Evolutionary conservation across 2,888 invertebrate genomes (phyloP), one percentile per base, ranked within the genome.

Genomic region (Amblyteles armatorius): DNA sequence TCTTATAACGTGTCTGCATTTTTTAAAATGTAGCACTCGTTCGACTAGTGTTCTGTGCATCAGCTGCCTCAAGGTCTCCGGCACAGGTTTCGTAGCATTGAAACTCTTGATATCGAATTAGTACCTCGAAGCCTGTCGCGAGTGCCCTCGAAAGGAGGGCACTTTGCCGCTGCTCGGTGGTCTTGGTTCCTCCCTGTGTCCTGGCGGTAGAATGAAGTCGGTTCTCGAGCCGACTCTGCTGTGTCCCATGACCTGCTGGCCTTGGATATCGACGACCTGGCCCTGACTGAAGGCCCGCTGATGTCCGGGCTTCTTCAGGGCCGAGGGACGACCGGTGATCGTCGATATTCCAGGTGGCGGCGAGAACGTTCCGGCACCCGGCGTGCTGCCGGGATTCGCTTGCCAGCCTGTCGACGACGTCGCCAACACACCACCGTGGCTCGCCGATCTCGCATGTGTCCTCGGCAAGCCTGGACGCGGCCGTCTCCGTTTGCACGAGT

Each of bases 251-350:
- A 91, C 91, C 84, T 88, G 88, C 74, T 88, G 86, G 19, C 79
- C 88, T 79, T 79, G 88, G 93, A 95, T 95, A 88, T 97, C 97
- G 81, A 96, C 96, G 86, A 98, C 97, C 94, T 98, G 97, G 0
- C 98, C 98, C 91, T 98, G 98, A 6, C 98, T 98, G 90, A 97
- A 96, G 73, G 98, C 98, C 83, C 98, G 95, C 92, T 97, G 97
- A 92, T 98, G 98, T 1, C 97, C 95, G 16, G 95, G 96, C 82
- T 96, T 96, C 93, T 97, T 97, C 91, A 98, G 95, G 4, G 95
- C 96, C 19, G 96, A 96, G 0, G 97, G 97, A 50, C 97, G 95
- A 95, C 52, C 94, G 52, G 79, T 91, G 74, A 92, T 91, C 72
- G 94, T 93, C 3, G 89, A 88, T 77, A 89, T 82, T 68, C 77